A percentile compares a stretch with the other conserved stretches of the same genome.
These are phyloP conservation scores for Thalassarche chlororhynchos DNA, from an alignment of 2,113 vertebrate species.

Conservation along the genomic window DNA sequence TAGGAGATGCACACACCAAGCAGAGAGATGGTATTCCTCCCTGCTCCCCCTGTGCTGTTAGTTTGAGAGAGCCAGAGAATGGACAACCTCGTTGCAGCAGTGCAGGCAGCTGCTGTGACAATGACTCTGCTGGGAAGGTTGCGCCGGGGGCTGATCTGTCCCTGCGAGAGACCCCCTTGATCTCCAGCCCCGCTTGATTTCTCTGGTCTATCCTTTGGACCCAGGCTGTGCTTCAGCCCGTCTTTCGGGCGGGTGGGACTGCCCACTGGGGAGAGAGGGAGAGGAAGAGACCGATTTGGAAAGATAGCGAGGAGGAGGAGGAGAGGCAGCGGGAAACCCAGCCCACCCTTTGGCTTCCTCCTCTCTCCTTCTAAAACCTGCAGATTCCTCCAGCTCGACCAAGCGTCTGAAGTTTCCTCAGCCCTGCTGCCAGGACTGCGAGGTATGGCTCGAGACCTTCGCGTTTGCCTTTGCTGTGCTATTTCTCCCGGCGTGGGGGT, in stretches of 20 bases:
- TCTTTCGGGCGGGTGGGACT: conserved; percentile 18
- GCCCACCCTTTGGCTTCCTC: conserved; percentile 85
- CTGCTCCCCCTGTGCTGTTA: neutral
- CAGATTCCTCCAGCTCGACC: conserved; percentile 81
- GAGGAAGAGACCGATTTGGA: conserved; percentile 64
- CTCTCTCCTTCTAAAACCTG: conserved; percentile 76
- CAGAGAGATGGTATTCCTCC: neutral
- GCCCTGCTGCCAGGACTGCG: conserved; percentile 73
- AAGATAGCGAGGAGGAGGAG: conserved; percentile 63
- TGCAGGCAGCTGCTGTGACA: neutral
- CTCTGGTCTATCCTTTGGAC: conserved; percentile 54
- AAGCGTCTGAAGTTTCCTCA: conserved; percentile 75
- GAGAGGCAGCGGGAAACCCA: conserved; percentile 78
- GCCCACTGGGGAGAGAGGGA: conserved; percentile 58
- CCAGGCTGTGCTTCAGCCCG: conserved; percentile 48
- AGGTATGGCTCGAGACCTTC: conserved; percentile 70
- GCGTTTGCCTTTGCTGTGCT: neutral
- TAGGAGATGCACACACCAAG: neutral
- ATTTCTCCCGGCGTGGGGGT: neutral
- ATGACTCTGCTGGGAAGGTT: neutral
- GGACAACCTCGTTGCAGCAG: neutral
- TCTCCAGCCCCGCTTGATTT: conserved; percentile 36
- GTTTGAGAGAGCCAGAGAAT: neutral
- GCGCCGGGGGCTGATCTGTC: neutral
- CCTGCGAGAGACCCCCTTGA: neutral